Evolutionary conservation across 2,888 invertebrate species (phyloP), one percentile per base, ranked within the genome.

Genomic region (Platypus cylindrus): DNA sequence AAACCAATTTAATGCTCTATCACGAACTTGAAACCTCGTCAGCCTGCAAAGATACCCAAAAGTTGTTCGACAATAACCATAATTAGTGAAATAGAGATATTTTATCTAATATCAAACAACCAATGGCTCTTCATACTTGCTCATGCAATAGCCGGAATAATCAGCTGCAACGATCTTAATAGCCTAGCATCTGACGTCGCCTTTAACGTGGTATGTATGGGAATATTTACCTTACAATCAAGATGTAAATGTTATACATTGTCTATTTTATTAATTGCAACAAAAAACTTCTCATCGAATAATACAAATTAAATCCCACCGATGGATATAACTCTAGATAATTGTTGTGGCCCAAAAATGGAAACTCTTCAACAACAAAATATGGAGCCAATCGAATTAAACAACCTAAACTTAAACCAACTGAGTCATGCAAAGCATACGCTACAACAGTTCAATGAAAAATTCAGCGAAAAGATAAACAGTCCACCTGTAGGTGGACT

Each of bases 61-160:
- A 16, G 5, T 3, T 30, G 30, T 18, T 3, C 3, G 8, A 18
- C 18, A 3, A 3, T 17, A 30, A 13, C 13, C 9, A 13, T 30
- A 3, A 30, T 17, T 3, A 18, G 5, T 4, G 30, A 30, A 30
- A 30, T 18, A 9, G 30, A 30, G n/a, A 17, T 30, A 3, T 27
- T 12, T 12, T 15, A 27, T 13, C 27, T 15, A n/a, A 9, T 27
- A 20, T 7, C 5, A 7, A 7, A 5, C 8, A 20, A 20, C 20
- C 20, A 20, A 20, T 20, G 20, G 20, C 14, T 27, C 12, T 27
- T 27, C 18, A 13, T 30, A n/a, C 7, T 17, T 5, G 11, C 17
- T 4, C 9, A 30, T 11, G 17, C 16, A 5, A 5, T n/a, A 16
- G 9, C n/a, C 9, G 30, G 30, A 15, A 17, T 18, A 3, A 20